Conservation (phyloP, 2,888 invertebrate species). For the Diogma glabrata region DNA sequence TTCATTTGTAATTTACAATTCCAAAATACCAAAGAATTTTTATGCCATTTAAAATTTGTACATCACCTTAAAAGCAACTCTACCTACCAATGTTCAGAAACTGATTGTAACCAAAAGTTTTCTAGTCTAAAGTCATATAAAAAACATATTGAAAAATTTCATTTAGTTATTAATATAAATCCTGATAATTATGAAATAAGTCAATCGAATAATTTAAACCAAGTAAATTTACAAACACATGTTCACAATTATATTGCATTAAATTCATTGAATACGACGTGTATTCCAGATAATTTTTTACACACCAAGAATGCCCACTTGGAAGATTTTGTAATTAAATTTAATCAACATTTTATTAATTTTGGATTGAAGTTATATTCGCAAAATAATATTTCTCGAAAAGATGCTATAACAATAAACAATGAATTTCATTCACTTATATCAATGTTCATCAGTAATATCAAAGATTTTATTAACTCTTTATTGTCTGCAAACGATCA, state of each 20-base stretch:
- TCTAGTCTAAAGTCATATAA: neutral
- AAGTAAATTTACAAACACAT: neutral
- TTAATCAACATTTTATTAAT: neutral
- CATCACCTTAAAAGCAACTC: neutral
- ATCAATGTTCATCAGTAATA: neutral
- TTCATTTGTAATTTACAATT: neutral
- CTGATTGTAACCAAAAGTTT: no score
- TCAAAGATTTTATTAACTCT: no score
- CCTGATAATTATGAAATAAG: neutral
- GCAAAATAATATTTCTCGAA: neutral
- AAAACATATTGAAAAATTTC: neutral
- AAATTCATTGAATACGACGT: neutral
- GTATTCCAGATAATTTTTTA: neutral
- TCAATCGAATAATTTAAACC: neutral
- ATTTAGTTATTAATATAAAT: neutral
- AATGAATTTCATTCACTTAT: conserved; percentile 2
- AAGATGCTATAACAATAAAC: neutral
- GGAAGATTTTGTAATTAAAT: neutral
- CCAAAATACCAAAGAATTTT: neutral
- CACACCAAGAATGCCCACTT: neutral
- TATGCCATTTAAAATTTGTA: neutral
- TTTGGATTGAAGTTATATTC: neutral
- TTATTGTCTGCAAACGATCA: no score
- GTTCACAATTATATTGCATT: neutral
- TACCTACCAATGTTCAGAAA: neutral